Evolutionary conservation across 2,888 invertebrate genomes (phyloP), one percentile per base, ranked within the genome.

Genomic region (Heliconius cydno): DNA sequence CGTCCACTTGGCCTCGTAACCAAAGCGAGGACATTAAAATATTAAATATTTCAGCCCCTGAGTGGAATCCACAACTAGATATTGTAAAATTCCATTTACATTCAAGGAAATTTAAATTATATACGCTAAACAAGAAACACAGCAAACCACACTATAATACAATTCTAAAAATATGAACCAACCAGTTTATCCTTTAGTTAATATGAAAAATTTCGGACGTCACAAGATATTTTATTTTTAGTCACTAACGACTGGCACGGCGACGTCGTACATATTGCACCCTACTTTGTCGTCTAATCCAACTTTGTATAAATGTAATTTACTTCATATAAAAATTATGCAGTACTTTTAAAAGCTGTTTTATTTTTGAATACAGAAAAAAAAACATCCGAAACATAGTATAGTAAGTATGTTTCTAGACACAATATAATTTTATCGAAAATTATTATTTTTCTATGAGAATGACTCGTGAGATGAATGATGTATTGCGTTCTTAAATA

Each of bases 161-260:
- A 41, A 25, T 25, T 41, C 25, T 70, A 70, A 25, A 70, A 70
- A 25, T 70, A 70, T 70, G 13, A 68, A 70, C 41, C 13, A 46
- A 70, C 41, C n/a, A 46, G 70, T 70, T 25, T 41, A 70, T 70
- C n/a, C 41, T 70, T 70, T 70, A 46, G 70, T 70, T 70, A 70
- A 70, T 70, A 70, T 41, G n/a, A 70, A 41, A 41, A 46, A 41
- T 15, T 41, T 70, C 25, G 41, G 25, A 70, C 41, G 70, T 70
- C 41, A 41, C 25, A 46, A 25, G 41, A 70, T 70, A 41, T 25
- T 70, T 41, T 70, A 70, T 70, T 70, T 70, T 41, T 46, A 70
- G 70, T 41, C 25, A 46, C 41, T 41, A 41, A 25, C 70, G 70
- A 15, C 25, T 6, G 41, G 41, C 41, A 46, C 70, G 15, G 70